phyloP scores from a whole-genome alignment of 1,140 invertebrate genomes.

The Papilio polyxenes region DNA sequence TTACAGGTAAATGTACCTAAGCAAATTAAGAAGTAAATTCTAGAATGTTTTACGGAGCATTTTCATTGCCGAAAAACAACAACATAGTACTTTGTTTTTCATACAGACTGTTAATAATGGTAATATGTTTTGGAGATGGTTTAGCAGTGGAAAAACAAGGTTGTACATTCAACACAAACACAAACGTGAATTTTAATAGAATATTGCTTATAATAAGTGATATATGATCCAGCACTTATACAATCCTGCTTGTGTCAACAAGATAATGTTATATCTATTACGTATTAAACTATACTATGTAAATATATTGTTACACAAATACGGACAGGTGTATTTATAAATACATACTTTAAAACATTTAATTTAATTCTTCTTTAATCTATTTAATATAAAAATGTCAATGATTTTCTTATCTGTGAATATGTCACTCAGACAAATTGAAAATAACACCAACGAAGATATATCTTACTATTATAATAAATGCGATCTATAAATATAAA shows the following conservation, averaged over 20 bases:
- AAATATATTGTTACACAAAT: background rate
- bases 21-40: too few species aligned
- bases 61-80: background rate
- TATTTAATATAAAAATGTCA: background rate
- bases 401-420: background rate
- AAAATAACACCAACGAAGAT: background rate
- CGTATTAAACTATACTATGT: background rate
- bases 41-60: background rate
- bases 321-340: background rate
- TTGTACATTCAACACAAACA: background rate
- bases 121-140: background rate
- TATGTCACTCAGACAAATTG: background rate
- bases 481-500: background rate
- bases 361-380: background rate
- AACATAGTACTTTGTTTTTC: background rate
- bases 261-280: slow-evolving; percentile 18
- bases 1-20: too few species aligned
- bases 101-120: background rate
- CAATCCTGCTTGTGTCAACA: background rate
- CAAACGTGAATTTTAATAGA: background rate
- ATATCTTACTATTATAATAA: background rate
- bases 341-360: background rate
- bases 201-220: slow-evolving; percentile 1
- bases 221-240: slow-evolving; percentile 5
- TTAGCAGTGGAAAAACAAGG: background rate